Percentiles rank a stretch among this genome's conserved stretches.
phyloP scores from a whole-genome alignment of 2,888 invertebrate genomes.

The Oscheius sp. region DNA sequence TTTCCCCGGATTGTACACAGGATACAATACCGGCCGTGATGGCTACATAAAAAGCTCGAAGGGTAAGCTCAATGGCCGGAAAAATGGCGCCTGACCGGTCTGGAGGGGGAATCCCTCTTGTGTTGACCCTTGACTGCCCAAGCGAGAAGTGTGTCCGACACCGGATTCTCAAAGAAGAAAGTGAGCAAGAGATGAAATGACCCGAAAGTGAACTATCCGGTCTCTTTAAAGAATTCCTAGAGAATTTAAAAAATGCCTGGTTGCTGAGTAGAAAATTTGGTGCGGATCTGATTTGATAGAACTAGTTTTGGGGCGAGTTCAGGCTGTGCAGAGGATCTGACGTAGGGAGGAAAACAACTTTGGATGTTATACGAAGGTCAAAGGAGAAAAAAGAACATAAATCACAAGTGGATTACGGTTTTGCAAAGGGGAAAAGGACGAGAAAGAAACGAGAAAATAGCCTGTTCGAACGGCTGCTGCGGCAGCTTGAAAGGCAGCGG shows the following conservation, averaged over 20 bases:
- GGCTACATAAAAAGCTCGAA: no score
- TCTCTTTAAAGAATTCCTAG: no score
- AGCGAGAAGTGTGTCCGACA: neutral
- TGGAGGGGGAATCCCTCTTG: neutral
- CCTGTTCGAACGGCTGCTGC: no score
- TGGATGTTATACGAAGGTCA: no score
- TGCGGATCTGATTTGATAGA: slow-evolving; percentile 21
- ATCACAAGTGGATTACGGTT: no score
- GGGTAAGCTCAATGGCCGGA: neutral
- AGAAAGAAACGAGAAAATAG: no score
- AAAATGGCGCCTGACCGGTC: slow-evolving; percentile 20
- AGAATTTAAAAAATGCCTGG: neutral
- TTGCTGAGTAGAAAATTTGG: no score
- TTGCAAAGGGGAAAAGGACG: no score
- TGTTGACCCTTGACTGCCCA: slow-evolving; percentile 32
- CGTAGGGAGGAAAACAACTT: neutral
- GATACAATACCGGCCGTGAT: no score
- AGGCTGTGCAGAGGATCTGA: neutral
- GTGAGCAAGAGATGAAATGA: neutral
- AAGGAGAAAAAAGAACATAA: no score
- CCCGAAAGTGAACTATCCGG: neutral
- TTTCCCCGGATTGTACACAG: no score
- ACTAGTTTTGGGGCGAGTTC: slow-evolving; percentile 4
- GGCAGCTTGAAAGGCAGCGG: no score
- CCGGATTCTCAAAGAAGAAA: neutral